Percentiles rank a stretch among this genome's conserved stretches.
These are phyloP conservation scores for Sorex araneus DNA, from an alignment of 2,113 vertebrate genomes.

Conservation along the genomic window DNA sequence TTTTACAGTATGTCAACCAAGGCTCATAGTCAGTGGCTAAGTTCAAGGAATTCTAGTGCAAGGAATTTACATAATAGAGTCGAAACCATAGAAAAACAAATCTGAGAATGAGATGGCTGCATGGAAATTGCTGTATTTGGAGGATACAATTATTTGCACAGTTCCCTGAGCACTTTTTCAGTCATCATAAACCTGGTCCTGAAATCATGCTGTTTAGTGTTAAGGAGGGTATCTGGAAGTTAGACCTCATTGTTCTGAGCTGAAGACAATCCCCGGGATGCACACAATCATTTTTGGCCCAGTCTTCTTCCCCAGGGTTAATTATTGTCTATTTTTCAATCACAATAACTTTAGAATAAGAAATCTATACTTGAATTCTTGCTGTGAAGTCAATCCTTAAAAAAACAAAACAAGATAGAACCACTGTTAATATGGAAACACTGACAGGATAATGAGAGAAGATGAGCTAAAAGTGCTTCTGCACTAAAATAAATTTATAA, in stretches of 20 bases:
- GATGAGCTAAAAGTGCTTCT: slow-evolving; percentile 57
- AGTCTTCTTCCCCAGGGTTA: slow-evolving; percentile 7
- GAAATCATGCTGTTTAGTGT: slow-evolving; percentile 1
- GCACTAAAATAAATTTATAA: slow-evolving; percentile 74
- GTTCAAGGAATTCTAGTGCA: background rate
- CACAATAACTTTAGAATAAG: slow-evolving; percentile 58
- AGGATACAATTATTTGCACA: background rate
- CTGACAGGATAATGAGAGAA: slow-evolving; percentile 69
- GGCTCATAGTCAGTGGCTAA: background rate
- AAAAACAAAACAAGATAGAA: slow-evolving; percentile 63
- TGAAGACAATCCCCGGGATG: background rate
- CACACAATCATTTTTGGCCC: background rate
- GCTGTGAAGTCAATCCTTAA: slow-evolving; percentile 67
- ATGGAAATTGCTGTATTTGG: background rate
- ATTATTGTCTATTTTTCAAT: slow-evolving; percentile 42
- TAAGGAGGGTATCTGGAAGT: slow-evolving; percentile 5
- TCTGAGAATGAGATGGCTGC: background rate
- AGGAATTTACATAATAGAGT: slow-evolving; percentile 13
- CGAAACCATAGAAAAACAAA: background rate
- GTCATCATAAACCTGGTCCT: background rate
- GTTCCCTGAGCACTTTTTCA: background rate
- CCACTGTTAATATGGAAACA: slow-evolving; percentile 64
- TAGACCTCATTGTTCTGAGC: slow-evolving; percentile 20
- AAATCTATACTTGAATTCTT: slow-evolving; percentile 48
- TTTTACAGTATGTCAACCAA: slow-evolving; percentile 9